A percentile compares a stretch with the other conserved stretches of the same genome.
Conservation (phyloP, 53 echinoderm and acorn worm species). For the Hippasteria phrygiana region DNA sequence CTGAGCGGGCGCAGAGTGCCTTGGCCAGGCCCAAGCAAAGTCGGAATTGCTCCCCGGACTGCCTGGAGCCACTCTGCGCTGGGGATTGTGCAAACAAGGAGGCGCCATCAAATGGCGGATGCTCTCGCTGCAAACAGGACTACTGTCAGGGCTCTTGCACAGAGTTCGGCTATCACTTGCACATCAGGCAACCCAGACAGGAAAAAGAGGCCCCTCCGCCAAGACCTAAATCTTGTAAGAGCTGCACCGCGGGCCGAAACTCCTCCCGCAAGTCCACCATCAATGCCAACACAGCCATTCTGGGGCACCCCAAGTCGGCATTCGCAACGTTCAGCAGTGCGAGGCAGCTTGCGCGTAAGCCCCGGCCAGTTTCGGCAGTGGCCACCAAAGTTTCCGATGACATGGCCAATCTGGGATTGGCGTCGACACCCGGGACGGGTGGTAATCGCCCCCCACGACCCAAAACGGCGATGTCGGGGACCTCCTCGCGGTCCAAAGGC, state of each 20-base stretch:
- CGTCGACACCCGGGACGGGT: conserved; percentile 46
- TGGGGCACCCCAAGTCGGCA: conserved; percentile 90
- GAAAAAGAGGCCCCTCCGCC: conserved; percentile 47
- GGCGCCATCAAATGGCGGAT: conserved; percentile 42
- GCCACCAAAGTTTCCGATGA: conserved; percentile 68
- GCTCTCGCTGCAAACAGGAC: conserved; percentile 76
- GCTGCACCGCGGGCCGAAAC: conserved; percentile 55
- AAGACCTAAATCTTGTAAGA: conserved; percentile 86
- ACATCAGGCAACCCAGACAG: conserved; percentile 71
- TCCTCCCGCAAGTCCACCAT: conserved; percentile 64
- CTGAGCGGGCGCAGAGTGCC: conserved; percentile 88
- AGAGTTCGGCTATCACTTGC: conserved; percentile 89
- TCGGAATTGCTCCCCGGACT: conserved; percentile 82
- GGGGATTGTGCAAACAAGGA: conserved; percentile 80
- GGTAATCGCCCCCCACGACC: conserved; percentile 27
- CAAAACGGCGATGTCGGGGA: conserved; percentile 57
- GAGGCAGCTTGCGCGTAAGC: conserved; percentile 64
- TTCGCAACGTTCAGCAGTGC: conserved; percentile 95
- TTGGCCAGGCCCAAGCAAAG: conserved; percentile 66
- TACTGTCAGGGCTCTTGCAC: conserved; percentile 88
- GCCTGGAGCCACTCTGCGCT: conserved; percentile 78
- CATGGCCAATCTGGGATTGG: conserved; percentile 70
- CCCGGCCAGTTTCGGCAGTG: conserved; percentile 70
- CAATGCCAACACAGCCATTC: conserved; percentile 82
- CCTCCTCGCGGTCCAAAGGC: conserved; percentile 31